A percentile compares a stretch with the other conserved stretches of the same genome.
Evolutionary conservation across 2,888 invertebrate species (phyloP).

Genomic region (Brachypterus glaber): DNA sequence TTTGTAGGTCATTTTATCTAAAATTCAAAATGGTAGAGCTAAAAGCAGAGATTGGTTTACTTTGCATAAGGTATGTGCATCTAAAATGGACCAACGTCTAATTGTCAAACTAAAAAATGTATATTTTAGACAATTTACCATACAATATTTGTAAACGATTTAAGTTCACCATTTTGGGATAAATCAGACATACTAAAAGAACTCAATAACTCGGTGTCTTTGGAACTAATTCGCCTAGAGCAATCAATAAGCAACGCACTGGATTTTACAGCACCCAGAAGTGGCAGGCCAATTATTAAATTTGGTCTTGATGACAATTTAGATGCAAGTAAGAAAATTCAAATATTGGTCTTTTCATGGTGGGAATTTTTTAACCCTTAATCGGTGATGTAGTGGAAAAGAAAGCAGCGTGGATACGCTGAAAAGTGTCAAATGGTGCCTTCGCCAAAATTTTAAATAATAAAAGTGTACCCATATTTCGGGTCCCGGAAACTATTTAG

Average conservation of each 20-base stretch:
- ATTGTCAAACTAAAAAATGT: no score
- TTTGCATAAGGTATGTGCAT: slow-evolving; percentile 51
- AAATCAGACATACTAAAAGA: slow-evolving; percentile 46
- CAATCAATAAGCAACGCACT: slow-evolving; percentile 63
- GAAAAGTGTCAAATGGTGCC: no score
- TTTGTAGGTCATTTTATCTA: slow-evolving; percentile 50
- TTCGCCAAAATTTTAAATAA: no score
- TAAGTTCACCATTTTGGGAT: slow-evolving; percentile 46
- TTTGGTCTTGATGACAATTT: slow-evolving; percentile 64
- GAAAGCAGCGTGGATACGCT: no score
- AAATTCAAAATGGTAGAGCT: slow-evolving; percentile 54
- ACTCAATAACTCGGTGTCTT: slow-evolving; percentile 43
- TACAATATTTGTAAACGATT: slow-evolving; percentile 57
- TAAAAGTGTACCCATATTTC: no score
- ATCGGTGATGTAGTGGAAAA: no score
- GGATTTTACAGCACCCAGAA: slow-evolving; percentile 55
- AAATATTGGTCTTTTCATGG: no score
- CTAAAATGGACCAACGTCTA: no score
- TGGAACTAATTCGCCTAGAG: slow-evolving; percentile 50
- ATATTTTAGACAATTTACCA: slow-evolving; percentile 55
- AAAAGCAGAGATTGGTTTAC: slow-evolving; percentile 59
- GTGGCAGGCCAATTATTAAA: slow-evolving; percentile 63
- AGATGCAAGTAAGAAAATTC: slow-evolving; percentile 53
- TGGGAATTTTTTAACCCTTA: no score
- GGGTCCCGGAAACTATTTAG: no score